Evolutionary conservation across 2,888 invertebrate genomes (phyloP).

Genomic region (Octonoba sinensis): DNA sequence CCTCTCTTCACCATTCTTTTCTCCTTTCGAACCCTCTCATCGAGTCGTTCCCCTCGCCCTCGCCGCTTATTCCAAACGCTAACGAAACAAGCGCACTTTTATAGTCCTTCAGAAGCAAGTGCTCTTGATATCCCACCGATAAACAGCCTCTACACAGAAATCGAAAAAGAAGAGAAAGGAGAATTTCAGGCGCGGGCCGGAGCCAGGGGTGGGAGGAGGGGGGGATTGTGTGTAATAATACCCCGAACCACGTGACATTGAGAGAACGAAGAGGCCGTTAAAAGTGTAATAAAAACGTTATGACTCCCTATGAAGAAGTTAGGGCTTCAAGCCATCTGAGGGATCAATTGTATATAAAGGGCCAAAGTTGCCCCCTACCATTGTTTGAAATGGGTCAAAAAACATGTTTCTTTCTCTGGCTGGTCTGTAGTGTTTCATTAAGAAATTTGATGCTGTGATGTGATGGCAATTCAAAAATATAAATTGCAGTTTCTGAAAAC

Average conservation of each 20-base stretch:
- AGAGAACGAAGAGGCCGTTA: conserved; percentile 58
- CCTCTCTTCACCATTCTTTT: not conserved
- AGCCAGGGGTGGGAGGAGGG: conserved; percentile 5
- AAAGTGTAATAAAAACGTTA: conserved; percentile 64
- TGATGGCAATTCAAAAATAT: conserved; percentile 58
- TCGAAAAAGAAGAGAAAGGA: conserved; percentile 13
- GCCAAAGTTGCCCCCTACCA: conserved; percentile 35
- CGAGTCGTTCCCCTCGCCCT: too few species aligned
- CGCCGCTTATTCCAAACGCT: too few species aligned
- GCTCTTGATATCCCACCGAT: conserved; percentile 54
- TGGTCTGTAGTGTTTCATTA: conserved; percentile 5
- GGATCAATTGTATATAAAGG: conserved; percentile 62
- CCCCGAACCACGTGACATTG: conserved; percentile 57
- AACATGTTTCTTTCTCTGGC: conserved; percentile 5
- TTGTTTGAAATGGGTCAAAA: conserved; percentile 47
- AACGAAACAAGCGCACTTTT: conserved; percentile 16
- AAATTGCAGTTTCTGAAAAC: conserved; percentile 48
- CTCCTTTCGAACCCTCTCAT: too few species aligned
- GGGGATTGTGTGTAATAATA: conserved; percentile 44
- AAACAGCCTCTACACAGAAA: conserved; percentile 49
- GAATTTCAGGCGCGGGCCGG: conserved; percentile 22
- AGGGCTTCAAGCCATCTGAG: conserved; percentile 48
- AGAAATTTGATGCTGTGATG: conserved; percentile 46
- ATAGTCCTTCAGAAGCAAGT: conserved; percentile 55
- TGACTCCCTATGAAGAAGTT: conserved; percentile 62